phyloP scores from a whole-genome alignment of 1,140 invertebrate species.

The Dinoponera quadriceps region DNA sequence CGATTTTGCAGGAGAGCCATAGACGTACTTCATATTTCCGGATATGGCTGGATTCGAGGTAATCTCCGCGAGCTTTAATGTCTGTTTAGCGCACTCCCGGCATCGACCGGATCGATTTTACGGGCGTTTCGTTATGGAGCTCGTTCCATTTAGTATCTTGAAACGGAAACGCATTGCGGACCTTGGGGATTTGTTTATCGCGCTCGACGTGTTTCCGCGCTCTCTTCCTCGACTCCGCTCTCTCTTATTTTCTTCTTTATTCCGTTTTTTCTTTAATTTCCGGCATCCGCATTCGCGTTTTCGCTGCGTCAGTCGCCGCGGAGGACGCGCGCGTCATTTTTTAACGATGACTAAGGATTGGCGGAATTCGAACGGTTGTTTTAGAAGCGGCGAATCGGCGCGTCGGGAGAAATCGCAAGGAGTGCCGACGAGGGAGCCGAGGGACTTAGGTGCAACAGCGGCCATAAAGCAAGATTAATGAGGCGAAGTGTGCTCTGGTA shows the following conservation, averaged over 20 bases:
- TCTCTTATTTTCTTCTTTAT: not conserved
- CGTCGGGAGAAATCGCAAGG: conserved; percentile 40
- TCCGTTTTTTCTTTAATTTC: not conserved
- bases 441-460: conserved; percentile 71
- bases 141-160: conserved; percentile 4
- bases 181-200: conserved; percentile 14
- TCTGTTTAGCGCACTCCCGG: not conserved
- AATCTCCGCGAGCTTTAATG: conserved; percentile 10
- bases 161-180: conserved; percentile 33
- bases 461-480: conserved; percentile 78
- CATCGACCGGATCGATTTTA: conserved; percentile 31
- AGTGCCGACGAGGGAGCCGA: conserved; percentile 42
- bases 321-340: not conserved
- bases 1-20: not conserved
- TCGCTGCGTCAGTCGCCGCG: no score
- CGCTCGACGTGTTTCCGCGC: not conserved
- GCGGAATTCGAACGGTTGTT: conserved; percentile 27
- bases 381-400: conserved; percentile 24
- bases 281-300: no score
- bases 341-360: not conserved
- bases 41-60: not conserved
- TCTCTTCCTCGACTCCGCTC: no score
- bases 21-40: not conserved
- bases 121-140: conserved; percentile 22
- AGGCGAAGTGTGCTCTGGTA: conserved; percentile 75